phyloP scores from a whole-genome alignment of 92 coral and sea anemone species.

The Zoanthus sansibaricus region DNA sequence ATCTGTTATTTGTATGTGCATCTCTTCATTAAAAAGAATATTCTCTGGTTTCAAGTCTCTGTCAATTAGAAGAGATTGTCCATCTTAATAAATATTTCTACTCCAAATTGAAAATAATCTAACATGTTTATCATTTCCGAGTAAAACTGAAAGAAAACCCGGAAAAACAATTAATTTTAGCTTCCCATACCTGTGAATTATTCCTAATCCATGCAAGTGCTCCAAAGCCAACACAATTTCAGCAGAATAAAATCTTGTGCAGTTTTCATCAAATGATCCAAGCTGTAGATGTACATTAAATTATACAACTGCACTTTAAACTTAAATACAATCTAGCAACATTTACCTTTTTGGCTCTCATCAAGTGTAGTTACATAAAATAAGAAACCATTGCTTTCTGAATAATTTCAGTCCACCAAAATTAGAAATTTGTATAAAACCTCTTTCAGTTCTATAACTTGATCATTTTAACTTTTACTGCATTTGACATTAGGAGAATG shows the following conservation, averaged over 20 bases:
- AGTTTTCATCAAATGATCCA: constrained; percentile 94
- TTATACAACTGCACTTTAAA: not conserved
- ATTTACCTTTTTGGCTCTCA: too few species aligned
- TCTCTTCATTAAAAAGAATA: constrained; percentile 91
- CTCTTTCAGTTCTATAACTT: too few species aligned
- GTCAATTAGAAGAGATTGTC: not conserved
- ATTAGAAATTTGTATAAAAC: too few species aligned
- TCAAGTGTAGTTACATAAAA: too few species aligned
- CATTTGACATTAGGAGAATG: too few species aligned
- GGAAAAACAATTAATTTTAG: not conserved
- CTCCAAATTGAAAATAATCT: too few species aligned
- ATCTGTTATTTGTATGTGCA: constrained; percentile 98
- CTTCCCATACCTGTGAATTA: constrained; percentile 88
- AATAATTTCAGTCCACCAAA: too few species aligned
- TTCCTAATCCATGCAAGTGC: constrained; percentile 92
- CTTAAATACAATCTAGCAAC: not conserved
- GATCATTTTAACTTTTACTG: too few species aligned
- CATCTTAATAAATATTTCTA: not conserved
- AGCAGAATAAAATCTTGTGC: constrained; percentile 95
- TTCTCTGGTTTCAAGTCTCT: constrained; percentile 99
- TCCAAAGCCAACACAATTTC: constrained; percentile 91
- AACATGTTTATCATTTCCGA: not conserved
- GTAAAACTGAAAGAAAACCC: not conserved
- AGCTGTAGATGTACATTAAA: constrained; percentile 53
- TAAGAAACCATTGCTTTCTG: too few species aligned